Conservation (phyloP, 2,113 vertebrate genomes). For the Hipposideros armiger region DNA sequence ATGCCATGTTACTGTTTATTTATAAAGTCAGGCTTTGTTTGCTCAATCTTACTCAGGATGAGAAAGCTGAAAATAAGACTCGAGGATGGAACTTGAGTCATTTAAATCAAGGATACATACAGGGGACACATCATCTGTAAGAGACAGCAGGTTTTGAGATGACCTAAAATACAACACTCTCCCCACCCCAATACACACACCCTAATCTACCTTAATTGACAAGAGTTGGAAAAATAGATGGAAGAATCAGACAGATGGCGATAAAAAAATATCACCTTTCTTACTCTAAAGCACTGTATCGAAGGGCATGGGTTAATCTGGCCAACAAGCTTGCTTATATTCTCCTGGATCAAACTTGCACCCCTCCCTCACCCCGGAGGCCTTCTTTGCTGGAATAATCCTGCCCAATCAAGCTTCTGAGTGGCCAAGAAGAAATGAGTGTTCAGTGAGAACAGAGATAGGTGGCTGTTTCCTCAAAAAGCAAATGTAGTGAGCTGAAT, state of each 20-base stretch:
- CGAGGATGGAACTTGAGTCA: constrained; percentile 44
- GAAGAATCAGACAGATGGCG: neutral
- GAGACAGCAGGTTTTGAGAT: neutral
- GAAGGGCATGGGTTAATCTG: neutral
- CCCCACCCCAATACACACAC: neutral
- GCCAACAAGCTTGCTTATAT: neutral
- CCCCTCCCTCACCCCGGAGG: neutral
- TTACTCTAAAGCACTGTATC: neutral
- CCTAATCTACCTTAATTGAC: neutral
- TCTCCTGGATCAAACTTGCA: neutral
- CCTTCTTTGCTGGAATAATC: neutral
- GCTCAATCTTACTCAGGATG: constrained; percentile 2
- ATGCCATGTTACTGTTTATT: neutral
- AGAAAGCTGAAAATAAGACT: constrained; percentile 64
- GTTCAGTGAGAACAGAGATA: neutral
- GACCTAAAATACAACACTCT: neutral
- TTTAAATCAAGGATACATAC: neutral
- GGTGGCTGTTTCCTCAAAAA: neutral
- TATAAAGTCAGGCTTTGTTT: constrained; percentile 59
- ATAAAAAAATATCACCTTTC: constrained; percentile 2
- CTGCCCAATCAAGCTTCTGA: neutral
- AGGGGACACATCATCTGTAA: neutral
- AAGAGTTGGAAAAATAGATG: neutral
- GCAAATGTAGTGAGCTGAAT: neutral
- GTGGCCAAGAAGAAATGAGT: neutral